Conservation (phyloP, 2,113 vertebrate genomes). For the Notarius lentiginosus region DNA sequence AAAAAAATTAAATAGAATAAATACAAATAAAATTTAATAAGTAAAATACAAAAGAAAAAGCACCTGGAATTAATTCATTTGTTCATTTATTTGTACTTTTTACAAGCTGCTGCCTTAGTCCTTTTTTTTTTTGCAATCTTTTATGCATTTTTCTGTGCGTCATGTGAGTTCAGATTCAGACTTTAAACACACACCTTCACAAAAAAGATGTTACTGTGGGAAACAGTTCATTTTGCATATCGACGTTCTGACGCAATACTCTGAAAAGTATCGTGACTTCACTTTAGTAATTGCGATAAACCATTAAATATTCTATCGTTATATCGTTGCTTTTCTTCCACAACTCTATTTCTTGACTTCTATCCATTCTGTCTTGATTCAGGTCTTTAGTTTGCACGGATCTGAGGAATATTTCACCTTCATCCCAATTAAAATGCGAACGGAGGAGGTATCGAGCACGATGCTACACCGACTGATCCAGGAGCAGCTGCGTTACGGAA, state of each 20-base stretch:
- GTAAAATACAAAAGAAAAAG: background rate
- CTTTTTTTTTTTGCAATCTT: too few species aligned
- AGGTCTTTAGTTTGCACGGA: background rate
- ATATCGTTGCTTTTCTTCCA: background rate
- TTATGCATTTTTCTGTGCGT: background rate
- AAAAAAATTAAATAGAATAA: too few species aligned
- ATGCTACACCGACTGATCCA: conserved; percentile 97
- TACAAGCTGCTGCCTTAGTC: too few species aligned
- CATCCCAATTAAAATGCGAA: conserved; percentile 78
- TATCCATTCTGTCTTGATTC: background rate
- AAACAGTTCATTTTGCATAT: background rate
- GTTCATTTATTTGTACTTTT: background rate
- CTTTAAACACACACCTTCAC: too few species aligned
- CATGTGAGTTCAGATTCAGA: too few species aligned
- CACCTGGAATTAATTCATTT: background rate
- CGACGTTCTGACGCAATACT: background rate
- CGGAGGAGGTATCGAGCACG: conserved; percentile 89
- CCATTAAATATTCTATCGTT: background rate
- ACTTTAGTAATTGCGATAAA: background rate
- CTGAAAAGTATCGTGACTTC: background rate
- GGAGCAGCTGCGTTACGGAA: conserved; percentile 94
- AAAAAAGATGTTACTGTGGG: too few species aligned
- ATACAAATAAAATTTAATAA: background rate
- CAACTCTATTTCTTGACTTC: background rate
- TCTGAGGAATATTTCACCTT: conserved; percentile 4